Conservation (phyloP, 2,113 vertebrate species). For the Plecturocebus donacophilus region DNA sequence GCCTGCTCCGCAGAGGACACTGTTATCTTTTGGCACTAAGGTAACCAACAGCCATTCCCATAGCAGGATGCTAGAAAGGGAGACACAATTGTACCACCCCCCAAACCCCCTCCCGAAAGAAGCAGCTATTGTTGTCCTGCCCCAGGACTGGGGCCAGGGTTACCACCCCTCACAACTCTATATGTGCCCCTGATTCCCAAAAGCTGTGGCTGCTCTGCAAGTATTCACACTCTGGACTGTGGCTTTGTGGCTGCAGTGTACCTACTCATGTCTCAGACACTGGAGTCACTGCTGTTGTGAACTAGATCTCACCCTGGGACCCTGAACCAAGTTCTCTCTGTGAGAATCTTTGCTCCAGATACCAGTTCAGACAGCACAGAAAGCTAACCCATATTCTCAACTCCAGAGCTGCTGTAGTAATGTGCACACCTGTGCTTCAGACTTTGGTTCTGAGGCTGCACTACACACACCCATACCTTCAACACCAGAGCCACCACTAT, state of each 20-base stretch:
- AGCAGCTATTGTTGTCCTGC: neutral
- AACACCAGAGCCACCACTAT: neutral
- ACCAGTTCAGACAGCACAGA: neutral
- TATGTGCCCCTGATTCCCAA: neutral
- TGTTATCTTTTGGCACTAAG: neutral
- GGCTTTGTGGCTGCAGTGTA: neutral
- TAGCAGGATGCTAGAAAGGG: neutral
- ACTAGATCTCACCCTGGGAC: neutral
- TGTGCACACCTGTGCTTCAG: neutral
- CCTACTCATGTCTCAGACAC: neutral
- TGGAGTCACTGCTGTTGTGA: neutral
- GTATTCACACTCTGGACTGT: neutral
- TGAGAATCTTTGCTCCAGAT: neutral
- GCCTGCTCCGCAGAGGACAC: neutral
- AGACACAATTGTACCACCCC: neutral
- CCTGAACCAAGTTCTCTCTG: neutral
- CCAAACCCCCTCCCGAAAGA: neutral
- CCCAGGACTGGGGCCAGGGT: neutral
- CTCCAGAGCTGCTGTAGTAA: neutral
- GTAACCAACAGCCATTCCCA: neutral
- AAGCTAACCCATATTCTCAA: neutral
- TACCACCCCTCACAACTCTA: neutral
- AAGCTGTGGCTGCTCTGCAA: neutral
- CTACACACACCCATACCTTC: neutral
- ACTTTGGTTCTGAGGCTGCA: neutral